These are phyloP conservation scores for Sisyra terminalis DNA, from an alignment of 2,888 invertebrate genomes.

Conservation along the genomic window DNA sequence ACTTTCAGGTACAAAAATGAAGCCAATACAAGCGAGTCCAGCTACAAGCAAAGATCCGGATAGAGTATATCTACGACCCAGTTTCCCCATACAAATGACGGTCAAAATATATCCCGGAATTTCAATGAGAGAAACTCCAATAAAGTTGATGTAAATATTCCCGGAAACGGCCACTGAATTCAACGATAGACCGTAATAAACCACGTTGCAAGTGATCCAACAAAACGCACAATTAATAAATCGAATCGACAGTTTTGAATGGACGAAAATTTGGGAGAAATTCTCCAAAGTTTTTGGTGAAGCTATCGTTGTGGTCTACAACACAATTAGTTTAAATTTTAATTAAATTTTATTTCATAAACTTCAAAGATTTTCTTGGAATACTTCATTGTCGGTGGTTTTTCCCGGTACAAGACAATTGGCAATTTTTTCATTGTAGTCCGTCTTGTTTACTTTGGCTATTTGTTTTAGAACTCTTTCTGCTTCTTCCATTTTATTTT, in stretches of 20 bases:
- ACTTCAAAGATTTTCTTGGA: too few relatives aligned
- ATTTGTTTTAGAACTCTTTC: slow-evolving; percentile 39
- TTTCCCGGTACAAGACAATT: slow-evolving; percentile 20
- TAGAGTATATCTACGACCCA: slow-evolving; percentile 45
- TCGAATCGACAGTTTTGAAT: slow-evolving; percentile 23
- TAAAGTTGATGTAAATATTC: slow-evolving; percentile 61
- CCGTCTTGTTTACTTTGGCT: slow-evolving; percentile 42
- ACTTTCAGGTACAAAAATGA: slow-evolving; percentile 40
- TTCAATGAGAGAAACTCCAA: slow-evolving; percentile 47
- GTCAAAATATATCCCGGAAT: slow-evolving; percentile 55
- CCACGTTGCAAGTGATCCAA: slow-evolving; percentile 63
- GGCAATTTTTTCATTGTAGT: slow-evolving; percentile 33
- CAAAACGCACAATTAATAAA: slow-evolving; percentile 53
- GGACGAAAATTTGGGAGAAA: too few relatives aligned
- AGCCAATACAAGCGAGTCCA: slow-evolving; percentile 36
- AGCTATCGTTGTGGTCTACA: too few relatives aligned
- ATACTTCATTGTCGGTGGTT: too few relatives aligned
- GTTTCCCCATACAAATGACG: slow-evolving; percentile 40
- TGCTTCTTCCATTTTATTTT: slow-evolving; percentile 37
- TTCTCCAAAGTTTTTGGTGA: too few relatives aligned
- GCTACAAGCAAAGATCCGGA: slow-evolving; percentile 44
- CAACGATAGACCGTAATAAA: slow-evolving; percentile 65
- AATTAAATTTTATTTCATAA: too few relatives aligned
- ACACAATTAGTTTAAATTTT: too few relatives aligned
- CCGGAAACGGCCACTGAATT: slow-evolving; percentile 60